A percentile compares a stretch with the other conserved stretches of the same genome.
These are phyloP conservation scores for Sminthopsis crassicaudata DNA, from an alignment of 2,113 vertebrate genomes.

Conservation along the genomic window DNA sequence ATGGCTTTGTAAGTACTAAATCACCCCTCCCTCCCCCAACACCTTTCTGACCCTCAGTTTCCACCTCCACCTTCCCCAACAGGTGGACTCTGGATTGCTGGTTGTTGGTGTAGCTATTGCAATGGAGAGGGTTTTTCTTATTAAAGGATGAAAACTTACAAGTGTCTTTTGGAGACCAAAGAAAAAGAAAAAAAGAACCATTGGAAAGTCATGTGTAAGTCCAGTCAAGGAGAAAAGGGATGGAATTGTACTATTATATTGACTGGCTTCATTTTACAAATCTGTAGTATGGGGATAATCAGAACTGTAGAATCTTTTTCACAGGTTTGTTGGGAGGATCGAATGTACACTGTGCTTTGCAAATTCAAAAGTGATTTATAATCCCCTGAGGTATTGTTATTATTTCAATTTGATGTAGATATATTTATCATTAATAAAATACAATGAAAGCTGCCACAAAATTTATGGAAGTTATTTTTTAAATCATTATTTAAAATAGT, in stretches of 20 bases:
- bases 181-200: neutral
- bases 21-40: too few relatives aligned
- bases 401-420: neutral
- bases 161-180: neutral
- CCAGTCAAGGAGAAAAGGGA: neutral
- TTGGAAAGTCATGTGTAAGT: neutral
- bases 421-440: neutral
- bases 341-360: neutral
- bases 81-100: neutral
- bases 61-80: neutral
- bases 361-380: neutral
- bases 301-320: neutral
- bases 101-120: neutral
- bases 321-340: neutral
- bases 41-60: neutral
- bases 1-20: neutral
- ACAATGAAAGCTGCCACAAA: neutral
- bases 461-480: neutral
- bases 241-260: neutral
- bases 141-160: neutral
- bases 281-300: conserved; percentile 8
- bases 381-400: neutral
- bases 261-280: neutral
- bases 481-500: neutral
- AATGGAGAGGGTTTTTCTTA: neutral